A percentile compares a stretch with the other conserved stretches of the same genome.
These are phyloP conservation scores for Tolmerus cingulatus DNA, from an alignment of 2,888 invertebrate genomes.

Conservation along the genomic window DNA sequence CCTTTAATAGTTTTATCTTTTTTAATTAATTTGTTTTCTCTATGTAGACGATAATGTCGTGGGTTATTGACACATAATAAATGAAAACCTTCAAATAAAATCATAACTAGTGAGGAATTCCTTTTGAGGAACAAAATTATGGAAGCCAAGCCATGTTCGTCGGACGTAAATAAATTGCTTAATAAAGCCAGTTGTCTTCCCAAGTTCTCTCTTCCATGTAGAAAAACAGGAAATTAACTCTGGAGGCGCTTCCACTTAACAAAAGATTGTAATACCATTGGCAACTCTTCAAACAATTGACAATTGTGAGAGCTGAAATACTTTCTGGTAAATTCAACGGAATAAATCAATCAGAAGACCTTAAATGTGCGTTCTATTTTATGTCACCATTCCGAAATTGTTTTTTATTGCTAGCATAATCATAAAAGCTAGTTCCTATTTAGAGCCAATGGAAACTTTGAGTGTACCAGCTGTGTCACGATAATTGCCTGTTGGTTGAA, in stretches of 20 bases:
- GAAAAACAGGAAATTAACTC: slow-evolving; percentile 10
- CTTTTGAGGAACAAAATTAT: neutral
- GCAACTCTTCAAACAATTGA: neutral
- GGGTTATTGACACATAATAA: neutral
- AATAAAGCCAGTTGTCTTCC: neutral
- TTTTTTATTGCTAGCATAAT: neutral
- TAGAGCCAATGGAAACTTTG: neutral
- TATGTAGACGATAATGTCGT: neutral
- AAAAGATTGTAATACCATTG: slow-evolving; percentile 15
- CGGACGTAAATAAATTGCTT: neutral
- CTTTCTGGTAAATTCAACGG: neutral
- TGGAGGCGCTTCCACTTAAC: neutral
- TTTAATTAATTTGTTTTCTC: neutral
- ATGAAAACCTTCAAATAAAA: neutral
- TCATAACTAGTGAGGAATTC: neutral
- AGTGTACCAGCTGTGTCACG: neutral
- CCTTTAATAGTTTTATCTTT: neutral
- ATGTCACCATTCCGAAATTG: neutral
- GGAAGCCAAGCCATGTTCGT: neutral
- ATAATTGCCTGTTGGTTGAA: neutral
- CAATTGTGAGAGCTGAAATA: neutral
- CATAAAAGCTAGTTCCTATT: neutral
- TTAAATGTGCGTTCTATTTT: neutral
- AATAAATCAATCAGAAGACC: neutral
- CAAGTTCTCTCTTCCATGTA: neutral